Conservation (phyloP, 2,113 vertebrate species). For the Cacatua alba region DNA sequence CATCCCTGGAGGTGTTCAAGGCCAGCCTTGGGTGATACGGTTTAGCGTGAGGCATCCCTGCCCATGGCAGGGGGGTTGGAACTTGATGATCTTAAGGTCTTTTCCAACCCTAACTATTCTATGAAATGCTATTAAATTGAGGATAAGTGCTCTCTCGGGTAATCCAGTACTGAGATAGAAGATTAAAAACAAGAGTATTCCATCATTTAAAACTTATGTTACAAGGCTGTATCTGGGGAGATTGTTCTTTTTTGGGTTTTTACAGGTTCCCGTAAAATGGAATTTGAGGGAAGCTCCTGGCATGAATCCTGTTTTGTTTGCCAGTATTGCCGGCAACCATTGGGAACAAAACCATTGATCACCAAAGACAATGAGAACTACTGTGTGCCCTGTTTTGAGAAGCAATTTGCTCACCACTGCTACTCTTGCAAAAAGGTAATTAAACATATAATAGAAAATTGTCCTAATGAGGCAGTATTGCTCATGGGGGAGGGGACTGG, state of each 20-base stretch:
- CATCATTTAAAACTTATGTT: neutral
- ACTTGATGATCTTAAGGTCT: too few relatives aligned
- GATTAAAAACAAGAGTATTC: neutral
- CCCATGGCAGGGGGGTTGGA: too few relatives aligned
- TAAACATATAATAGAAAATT: neutral
- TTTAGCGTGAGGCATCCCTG: too few relatives aligned
- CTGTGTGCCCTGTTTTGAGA: slow-evolving; percentile 81
- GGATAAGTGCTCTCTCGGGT: neutral
- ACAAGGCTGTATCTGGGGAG: neutral
- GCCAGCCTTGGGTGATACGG: too few relatives aligned
- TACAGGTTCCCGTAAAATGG: slow-evolving; percentile 83
- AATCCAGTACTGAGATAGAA: neutral
- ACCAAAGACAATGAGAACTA: slow-evolving; percentile 79
- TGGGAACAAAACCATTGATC: slow-evolving; percentile 80
- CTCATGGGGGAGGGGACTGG: neutral
- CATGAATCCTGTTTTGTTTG: slow-evolving; percentile 83
- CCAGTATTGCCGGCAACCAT: slow-evolving; percentile 74
- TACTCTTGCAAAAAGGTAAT: slow-evolving; percentile 93
- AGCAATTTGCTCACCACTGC: slow-evolving; percentile 87
- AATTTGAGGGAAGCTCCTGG: slow-evolving; percentile 82
- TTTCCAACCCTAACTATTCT: too few relatives aligned
- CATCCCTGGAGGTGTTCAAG: too few relatives aligned
- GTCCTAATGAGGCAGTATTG: neutral
- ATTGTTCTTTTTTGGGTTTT: neutral
- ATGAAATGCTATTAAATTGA: neutral